Base-by-base conservation (phyloP, 2,797 vertebrate genomes). In the Columba guinea region DNA sequence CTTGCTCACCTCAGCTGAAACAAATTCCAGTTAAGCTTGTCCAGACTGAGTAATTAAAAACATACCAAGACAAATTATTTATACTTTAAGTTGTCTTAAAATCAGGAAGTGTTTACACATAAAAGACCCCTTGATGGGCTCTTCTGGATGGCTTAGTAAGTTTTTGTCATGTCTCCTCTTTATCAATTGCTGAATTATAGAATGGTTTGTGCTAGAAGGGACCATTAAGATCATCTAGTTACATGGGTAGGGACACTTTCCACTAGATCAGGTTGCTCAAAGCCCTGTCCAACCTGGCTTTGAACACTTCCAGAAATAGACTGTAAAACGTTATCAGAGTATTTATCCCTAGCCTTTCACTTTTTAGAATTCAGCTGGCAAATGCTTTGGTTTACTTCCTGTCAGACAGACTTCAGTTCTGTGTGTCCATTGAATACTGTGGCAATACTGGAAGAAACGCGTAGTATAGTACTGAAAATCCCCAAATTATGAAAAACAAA, bases 1-100 rank as follows among this genome's bases (percentile, higher is more conserved):
- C n/a, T 63, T 93, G 64, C 63, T 93, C 39, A 65, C 78, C 92
- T 76, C 63, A 73, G 24, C 37, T 39, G 78, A 92, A 89, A 87
- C 69, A 92, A 81, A 65, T 59, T 79, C 27, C 34, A 79, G 55
- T 86, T 89, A 79, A 63, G 63, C 30, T 90, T 82, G 77, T 94
- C 84, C 90, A 84, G 70, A 65, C n/a, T 52, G 30, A 84, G 34
- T 84, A 94, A 89, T 87, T 93, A 89, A 90, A 92, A 93, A 51
- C 48, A 58, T 82, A 76, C 26, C 15, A 24, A 81, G 34, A 62
- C 63, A 91, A 87, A 87, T 79, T 71, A 87, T 90, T 92, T 94
- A 67, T 78, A 34, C 63, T 73, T 69, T 84, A 91, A 48, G 37
- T 37, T 90, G 21, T 79, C 87, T 81, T 87, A 62, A 89, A 79